These are phyloP conservation scores for Mus spicilegus DNA, from an alignment of 2,113 vertebrate species.

Conservation along the genomic window DNA sequence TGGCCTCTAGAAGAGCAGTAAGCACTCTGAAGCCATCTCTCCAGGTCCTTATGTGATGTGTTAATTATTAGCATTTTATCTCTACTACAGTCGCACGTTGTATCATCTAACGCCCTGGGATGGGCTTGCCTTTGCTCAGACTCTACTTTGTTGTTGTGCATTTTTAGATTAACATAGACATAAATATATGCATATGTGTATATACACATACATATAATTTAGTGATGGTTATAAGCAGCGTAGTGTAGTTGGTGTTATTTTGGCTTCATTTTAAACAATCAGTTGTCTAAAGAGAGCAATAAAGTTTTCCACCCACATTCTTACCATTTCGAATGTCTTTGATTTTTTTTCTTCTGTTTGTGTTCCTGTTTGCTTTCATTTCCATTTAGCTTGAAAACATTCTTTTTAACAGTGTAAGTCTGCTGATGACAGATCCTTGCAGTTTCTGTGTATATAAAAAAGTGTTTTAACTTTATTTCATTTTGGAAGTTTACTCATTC, in stretches of 20 bases:
- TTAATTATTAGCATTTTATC: background rate
- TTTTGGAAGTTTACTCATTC: background rate
- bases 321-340: background rate
- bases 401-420: background rate
- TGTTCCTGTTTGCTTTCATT: conserved; percentile 12
- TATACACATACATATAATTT: too few relatives aligned
- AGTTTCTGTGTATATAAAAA: conserved; percentile 31
- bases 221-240: background rate
- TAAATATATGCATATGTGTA: too few relatives aligned
- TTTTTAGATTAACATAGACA: background rate
- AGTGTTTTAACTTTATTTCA: background rate
- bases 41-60: background rate
- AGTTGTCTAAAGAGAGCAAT: conserved; percentile 39
- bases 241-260: background rate
- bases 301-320: background rate
- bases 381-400: conserved; percentile 16
- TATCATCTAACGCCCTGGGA: background rate
- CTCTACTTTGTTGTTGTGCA: background rate
- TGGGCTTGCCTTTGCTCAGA: background rate
- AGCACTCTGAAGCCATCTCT: background rate
- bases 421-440: conserved; percentile 15
- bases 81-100: background rate
- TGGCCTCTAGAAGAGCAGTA: background rate
- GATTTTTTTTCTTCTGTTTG: background rate
- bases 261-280: background rate